phyloP scores from a whole-genome alignment of 2,797 vertebrate genomes.

The Poecilia picta region DNA sequence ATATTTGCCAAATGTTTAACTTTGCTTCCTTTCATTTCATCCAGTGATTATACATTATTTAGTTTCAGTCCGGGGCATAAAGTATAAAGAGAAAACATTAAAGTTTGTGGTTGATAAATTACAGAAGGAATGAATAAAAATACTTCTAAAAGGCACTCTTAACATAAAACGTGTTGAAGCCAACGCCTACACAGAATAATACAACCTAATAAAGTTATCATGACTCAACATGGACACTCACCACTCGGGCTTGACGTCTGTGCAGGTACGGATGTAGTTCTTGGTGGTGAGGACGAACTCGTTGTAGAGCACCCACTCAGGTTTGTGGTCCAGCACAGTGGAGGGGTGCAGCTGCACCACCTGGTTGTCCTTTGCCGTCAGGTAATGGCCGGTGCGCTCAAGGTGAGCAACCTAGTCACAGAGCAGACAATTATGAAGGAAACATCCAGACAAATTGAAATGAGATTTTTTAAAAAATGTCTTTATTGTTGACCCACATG shows the following conservation, averaged over 20 bases:
- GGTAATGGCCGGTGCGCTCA: constrained; percentile 96
- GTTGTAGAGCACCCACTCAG: constrained; percentile 99
- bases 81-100: neutral
- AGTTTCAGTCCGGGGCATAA: neutral
- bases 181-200: neutral
- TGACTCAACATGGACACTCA: constrained; percentile 65
- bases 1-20: too few species aligned
- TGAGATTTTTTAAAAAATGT: neutral
- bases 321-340: constrained; percentile 98
- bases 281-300: constrained; percentile 99
- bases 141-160: neutral
- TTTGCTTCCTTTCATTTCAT: neutral
- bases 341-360: constrained; percentile 98
- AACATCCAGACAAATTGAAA: neutral
- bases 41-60: neutral
- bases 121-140: neutral
- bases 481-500: neutral
- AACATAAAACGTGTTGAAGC: neutral
- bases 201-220: neutral
- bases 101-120: neutral
- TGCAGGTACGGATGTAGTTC: constrained; percentile 98
- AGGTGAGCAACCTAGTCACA: constrained; percentile 91
- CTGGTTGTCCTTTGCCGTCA: constrained; percentile 99
- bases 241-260: constrained; percentile 98
- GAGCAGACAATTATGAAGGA: neutral